Evolutionary conservation across 2,797 vertebrate genomes (phyloP).

Genomic region (Arrhamphus sclerolepis): DNA sequence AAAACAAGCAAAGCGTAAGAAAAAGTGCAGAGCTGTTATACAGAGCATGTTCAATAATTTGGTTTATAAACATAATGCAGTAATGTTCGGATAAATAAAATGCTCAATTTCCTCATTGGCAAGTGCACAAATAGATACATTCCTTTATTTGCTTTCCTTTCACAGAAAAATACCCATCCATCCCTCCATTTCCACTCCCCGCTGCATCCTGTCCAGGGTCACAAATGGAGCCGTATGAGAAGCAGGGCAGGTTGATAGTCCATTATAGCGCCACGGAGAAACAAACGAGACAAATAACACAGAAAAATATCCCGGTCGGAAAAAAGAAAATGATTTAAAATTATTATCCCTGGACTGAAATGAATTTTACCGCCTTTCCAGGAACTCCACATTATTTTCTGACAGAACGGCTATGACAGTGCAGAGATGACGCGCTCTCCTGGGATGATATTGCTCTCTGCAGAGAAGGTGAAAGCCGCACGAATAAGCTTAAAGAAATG

Average conservation of each 20-base stretch:
- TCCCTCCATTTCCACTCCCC: too few species aligned
- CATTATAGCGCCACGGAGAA: too few species aligned
- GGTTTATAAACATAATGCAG: constrained; percentile 44
- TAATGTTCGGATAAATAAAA: constrained; percentile 48
- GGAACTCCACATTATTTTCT: constrained; percentile 1
- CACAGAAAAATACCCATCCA: constrained; percentile 9
- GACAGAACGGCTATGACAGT: background rate
- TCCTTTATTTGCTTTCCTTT: constrained; percentile 68
- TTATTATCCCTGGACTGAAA: constrained; percentile 11
- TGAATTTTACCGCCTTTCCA: constrained; percentile 19
- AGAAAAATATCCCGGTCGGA: constrained; percentile 41
- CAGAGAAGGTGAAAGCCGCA: constrained; percentile 24
- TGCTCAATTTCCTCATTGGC: constrained; percentile 43
- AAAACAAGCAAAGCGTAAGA: constrained; percentile 43
- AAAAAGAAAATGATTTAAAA: constrained; percentile 36
- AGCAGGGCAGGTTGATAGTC: too few species aligned
- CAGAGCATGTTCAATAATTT: constrained; percentile 30
- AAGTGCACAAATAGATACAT: constrained; percentile 68
- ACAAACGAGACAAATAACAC: background rate
- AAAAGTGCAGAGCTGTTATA: constrained; percentile 46
- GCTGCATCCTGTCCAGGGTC: too few species aligned
- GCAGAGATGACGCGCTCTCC: constrained; percentile 18
- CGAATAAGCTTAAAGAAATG: background rate
- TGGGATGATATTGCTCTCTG: constrained; percentile 35
- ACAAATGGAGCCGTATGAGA: too few species aligned